Percentiles rank a stretch among this genome's conserved stretches.
Evolutionary conservation across 2,888 invertebrate genomes (phyloP).

Genomic region (Thera britannica): DNA sequence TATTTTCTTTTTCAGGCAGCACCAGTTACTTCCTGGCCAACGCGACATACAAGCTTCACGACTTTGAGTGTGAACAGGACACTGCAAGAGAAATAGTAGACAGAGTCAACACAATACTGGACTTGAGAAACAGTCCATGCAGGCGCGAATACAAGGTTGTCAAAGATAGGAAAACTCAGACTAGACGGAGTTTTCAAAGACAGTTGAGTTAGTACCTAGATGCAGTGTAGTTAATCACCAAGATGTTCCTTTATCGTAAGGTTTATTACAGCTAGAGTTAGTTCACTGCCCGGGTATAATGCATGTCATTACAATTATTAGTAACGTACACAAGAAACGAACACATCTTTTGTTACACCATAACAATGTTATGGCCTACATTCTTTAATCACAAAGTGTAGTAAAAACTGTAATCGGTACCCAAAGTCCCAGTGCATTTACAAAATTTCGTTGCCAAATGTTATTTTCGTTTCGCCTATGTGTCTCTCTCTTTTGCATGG

Average conservation of each 20-base stretch:
- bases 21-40: slow-evolving; percentile 66
- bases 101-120: slow-evolving; percentile 94
- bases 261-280: slow-evolving; percentile 1
- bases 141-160: slow-evolving; percentile 92
- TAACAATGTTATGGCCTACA: slow-evolving; percentile 1
- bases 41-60: slow-evolving; percentile 92
- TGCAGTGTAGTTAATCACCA: slow-evolving; percentile 44
- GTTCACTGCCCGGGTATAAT: slow-evolving; percentile 7
- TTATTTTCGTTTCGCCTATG: too few species aligned
- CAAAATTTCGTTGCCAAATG: too few species aligned
- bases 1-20: slow-evolving; percentile 52
- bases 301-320: slow-evolving; percentile 13
- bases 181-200: slow-evolving; percentile 85
- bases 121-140: slow-evolving; percentile 91
- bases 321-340: background rate
- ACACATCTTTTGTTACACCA: background rate
- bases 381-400: background rate
- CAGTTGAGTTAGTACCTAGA: slow-evolving; percentile 61
- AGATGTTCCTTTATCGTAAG: slow-evolving; percentile 21
- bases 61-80: slow-evolving; percentile 92
- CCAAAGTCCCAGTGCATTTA: too few species aligned
- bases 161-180: slow-evolving; percentile 88
- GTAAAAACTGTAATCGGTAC: background rate
- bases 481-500: too few species aligned
- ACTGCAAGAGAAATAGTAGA: slow-evolving; percentile 93